A percentile compares a stretch with the other conserved stretches of the same genome.
Evolutionary conservation across 2,113 vertebrate species (phyloP).

Genomic region (Odocoileus virginianus): DNA sequence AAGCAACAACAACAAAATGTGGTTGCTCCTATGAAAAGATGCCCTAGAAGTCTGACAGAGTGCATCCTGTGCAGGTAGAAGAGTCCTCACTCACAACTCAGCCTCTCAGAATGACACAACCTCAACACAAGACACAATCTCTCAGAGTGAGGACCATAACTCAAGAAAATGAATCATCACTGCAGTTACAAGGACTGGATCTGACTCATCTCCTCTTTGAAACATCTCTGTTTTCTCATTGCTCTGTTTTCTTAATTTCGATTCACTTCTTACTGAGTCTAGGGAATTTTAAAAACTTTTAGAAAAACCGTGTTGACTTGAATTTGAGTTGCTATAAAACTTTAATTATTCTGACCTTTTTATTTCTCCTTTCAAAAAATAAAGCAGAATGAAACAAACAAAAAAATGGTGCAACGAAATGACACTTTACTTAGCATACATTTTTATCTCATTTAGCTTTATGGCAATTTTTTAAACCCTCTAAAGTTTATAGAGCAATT

Average conservation of each 20-base stretch:
- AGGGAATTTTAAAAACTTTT: slow-evolving; percentile 11
- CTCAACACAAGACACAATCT: background rate
- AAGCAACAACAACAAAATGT: background rate
- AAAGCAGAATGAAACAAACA: slow-evolving; percentile 28
- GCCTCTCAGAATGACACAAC: background rate
- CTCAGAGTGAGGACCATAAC: background rate
- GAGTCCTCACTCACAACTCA: background rate
- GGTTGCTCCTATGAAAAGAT: background rate
- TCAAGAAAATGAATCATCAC: background rate
- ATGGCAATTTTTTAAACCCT: slow-evolving; percentile 70
- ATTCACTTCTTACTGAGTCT: slow-evolving; percentile 40
- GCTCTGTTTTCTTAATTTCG: slow-evolving; percentile 2
- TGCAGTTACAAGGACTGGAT: background rate
- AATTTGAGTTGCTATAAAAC: slow-evolving; percentile 52
- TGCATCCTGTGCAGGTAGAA: background rate
- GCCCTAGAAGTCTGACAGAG: background rate
- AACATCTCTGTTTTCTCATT: background rate
- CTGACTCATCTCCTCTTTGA: background rate
- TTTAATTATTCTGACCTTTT: slow-evolving; percentile 72
- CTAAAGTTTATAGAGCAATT: slow-evolving; percentile 81
- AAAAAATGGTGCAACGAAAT: slow-evolving; percentile 58
- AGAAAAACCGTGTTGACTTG: slow-evolving; percentile 54
- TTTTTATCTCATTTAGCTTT: slow-evolving; percentile 84
- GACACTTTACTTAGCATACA: slow-evolving; percentile 73
- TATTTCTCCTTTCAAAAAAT: slow-evolving; percentile 69